A percentile compares a stretch with the other conserved stretches of the same genome.
Evolutionary conservation across 2,113 vertebrate genomes (phyloP).

Genomic region (Tapirus terrestris): DNA sequence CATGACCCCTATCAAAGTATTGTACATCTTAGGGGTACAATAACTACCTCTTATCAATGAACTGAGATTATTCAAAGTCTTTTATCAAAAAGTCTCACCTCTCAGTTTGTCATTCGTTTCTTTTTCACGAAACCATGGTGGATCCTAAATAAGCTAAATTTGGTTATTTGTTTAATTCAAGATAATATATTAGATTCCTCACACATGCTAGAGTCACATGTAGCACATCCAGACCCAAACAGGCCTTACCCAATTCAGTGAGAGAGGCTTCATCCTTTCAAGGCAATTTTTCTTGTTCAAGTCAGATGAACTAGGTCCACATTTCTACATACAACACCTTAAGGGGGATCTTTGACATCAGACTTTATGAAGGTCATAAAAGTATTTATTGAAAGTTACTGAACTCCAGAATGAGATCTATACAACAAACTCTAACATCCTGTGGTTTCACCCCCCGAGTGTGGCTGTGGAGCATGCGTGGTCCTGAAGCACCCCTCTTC

Average conservation of each 20-base stretch:
- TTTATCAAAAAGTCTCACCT: background rate
- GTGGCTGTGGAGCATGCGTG: rapidly evolving
- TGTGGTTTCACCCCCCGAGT: rapidly evolving
- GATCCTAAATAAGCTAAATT: background rate
- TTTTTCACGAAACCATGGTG: background rate
- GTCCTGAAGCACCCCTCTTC: background rate
- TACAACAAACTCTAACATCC: background rate
- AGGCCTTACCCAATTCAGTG: background rate
- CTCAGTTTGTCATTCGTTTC: background rate
- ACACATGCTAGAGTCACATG: background rate
- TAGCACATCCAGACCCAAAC: background rate
- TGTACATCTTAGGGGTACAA: no score
- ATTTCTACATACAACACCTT: background rate
- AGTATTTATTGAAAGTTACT: background rate
- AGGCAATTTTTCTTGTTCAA: background rate
- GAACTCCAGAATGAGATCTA: background rate
- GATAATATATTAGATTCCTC: background rate
- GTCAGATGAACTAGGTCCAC: background rate
- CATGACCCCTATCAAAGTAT: background rate
- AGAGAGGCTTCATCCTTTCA: background rate
- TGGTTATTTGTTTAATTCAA: background rate
- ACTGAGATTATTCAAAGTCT: background rate
- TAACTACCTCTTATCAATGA: background rate
- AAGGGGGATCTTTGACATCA: background rate
- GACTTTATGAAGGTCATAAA: background rate